Conservation (phyloP, 2,797 vertebrate genomes). For the Chromobotia macracanthus region DNA sequence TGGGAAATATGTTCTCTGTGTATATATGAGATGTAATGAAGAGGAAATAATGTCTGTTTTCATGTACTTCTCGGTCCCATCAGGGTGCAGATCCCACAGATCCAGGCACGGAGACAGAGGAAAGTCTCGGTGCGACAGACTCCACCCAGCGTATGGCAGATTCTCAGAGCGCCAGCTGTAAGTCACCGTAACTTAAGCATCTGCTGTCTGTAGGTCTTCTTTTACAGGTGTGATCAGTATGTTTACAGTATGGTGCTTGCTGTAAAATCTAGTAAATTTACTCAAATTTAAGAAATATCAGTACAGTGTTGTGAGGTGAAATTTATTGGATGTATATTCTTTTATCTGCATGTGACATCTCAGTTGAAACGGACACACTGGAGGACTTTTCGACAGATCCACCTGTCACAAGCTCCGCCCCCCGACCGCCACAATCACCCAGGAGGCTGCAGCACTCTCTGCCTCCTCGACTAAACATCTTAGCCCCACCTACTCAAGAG, state of each 20-base stretch:
- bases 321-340: too few species aligned
- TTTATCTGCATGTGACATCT: conserved; percentile 3
- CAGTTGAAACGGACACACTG: conserved; percentile 81
- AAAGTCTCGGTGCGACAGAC: conserved; percentile 90
- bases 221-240: too few species aligned
- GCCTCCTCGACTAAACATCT: conserved; percentile 86
- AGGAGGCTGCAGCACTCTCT: conserved; percentile 86
- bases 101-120: conserved; percentile 93
- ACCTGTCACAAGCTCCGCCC: conserved; percentile 83
- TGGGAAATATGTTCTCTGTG: neutral
- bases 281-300: too few species aligned
- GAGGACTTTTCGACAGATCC: conserved; percentile 87
- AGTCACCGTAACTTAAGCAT: conserved; percentile 26
- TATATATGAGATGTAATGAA: conserved; percentile 1
- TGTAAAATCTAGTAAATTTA: too few species aligned
- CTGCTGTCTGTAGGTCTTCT: neutral
- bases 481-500: conserved; percentile 85
- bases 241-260: too few species aligned
- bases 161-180: conserved; percentile 86
- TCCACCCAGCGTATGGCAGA: conserved; percentile 90
- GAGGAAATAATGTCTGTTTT: neutral
- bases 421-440: conserved; percentile 87
- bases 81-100: conserved; percentile 92
- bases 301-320: too few species aligned
- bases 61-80: conserved; percentile 27